These are phyloP conservation scores for Mesocricetus auratus DNA, from an alignment of 2,113 vertebrate species.

Conservation along the genomic window DNA sequence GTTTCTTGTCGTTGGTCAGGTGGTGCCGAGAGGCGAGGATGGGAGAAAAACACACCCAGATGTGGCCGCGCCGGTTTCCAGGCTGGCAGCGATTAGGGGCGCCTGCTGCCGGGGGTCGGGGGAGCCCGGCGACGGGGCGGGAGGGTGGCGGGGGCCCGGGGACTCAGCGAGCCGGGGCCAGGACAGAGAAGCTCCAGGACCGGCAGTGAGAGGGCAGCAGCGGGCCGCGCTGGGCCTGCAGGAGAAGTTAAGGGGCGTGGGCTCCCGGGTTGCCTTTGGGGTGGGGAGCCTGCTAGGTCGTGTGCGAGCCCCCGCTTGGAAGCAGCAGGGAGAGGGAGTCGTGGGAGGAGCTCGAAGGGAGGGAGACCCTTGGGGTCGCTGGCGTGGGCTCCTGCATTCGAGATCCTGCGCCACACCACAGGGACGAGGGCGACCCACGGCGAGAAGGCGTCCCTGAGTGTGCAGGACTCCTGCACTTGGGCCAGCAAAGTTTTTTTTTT, in stretches of 20 bases:
- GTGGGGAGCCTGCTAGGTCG: neutral
- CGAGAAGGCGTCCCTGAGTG: neutral
- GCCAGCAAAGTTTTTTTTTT: constrained; percentile 74
- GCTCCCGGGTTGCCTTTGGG: neutral
- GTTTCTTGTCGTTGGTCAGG: constrained; percentile 4
- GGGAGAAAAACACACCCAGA: constrained; percentile 89
- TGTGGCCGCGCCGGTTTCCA: constrained; percentile 86
- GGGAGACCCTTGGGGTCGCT: neutral
- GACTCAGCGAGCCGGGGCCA: neutral
- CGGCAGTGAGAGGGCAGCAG: constrained; percentile 82
- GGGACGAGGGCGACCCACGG: neutral
- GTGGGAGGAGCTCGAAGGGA: neutral
- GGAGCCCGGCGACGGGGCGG: neutral
- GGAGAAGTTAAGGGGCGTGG: constrained; percentile 47
- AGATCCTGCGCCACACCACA: neutral
- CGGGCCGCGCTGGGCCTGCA: constrained; percentile 73
- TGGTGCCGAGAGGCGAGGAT: constrained; percentile 80
- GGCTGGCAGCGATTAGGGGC: constrained; percentile 86
- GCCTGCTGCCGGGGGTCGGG: neutral
- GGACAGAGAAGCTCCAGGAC: constrained; percentile 51
- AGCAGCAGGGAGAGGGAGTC: neutral
- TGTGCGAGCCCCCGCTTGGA: neutral
- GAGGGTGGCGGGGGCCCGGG: constrained; percentile 16
- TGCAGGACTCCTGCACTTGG: neutral
- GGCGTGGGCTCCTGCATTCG: neutral